Percentiles rank a stretch among this genome's conserved stretches.
These are phyloP conservation scores for Harpagifer antarcticus DNA, from an alignment of 2,797 vertebrate species.

Conservation along the genomic window DNA sequence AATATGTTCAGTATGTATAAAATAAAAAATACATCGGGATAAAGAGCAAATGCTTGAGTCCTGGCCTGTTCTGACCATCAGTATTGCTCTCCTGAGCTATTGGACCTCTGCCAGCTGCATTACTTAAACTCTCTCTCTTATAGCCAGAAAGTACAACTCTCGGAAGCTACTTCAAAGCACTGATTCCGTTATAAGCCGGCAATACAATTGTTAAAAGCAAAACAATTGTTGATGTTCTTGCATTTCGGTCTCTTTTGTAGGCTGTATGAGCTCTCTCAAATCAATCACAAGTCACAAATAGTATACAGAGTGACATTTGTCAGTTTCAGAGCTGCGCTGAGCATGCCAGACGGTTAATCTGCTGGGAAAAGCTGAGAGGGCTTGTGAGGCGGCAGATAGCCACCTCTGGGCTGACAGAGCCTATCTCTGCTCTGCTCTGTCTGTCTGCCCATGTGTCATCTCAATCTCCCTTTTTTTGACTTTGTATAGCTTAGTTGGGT, in stretches of 20 bases:
- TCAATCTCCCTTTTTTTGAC: constrained; percentile 39
- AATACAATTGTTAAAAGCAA: constrained; percentile 6
- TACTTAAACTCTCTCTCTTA: neutral
- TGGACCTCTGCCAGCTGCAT: constrained; percentile 15
- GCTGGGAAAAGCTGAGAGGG: constrained; percentile 43
- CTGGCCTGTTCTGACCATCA: neutral
- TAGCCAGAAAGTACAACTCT: neutral
- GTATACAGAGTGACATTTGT: constrained; percentile 62
- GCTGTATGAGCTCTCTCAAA: constrained; percentile 33
- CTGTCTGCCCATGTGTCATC: constrained; percentile 55
- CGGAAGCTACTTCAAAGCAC: neutral
- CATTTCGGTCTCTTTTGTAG: constrained; percentile 4
- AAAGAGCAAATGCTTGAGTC: neutral
- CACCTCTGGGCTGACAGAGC: constrained; percentile 64
- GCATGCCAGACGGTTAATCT: constrained; percentile 58
- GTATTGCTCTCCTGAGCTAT: neutral
- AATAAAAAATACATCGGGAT: neutral
- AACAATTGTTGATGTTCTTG: constrained; percentile 14
- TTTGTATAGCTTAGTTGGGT: constrained; percentile 19
- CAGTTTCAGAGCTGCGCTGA: constrained; percentile 47
- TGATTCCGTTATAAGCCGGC: neutral
- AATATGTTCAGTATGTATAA: constrained; percentile 3
- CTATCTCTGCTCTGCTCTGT: constrained; percentile 60
- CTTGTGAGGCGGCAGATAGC: constrained; percentile 60
- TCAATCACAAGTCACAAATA: constrained; percentile 47